phyloP scores from a whole-genome alignment of 2,888 invertebrate genomes.

The Hedya salicella region DNA sequence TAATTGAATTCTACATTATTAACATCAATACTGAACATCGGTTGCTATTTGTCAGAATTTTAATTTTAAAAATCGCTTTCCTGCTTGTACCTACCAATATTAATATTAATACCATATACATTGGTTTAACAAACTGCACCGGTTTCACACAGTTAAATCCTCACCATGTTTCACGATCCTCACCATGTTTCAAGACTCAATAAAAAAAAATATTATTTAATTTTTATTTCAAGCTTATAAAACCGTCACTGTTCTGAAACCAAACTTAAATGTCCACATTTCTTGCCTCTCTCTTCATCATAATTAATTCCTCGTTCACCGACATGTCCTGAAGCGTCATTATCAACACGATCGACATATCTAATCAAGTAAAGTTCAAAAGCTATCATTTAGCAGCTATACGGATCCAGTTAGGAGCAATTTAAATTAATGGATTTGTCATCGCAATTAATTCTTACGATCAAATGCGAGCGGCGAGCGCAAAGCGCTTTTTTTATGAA shows the following conservation, averaged over 20 bases:
- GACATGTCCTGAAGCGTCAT: neutral
- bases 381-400: conserved; percentile 42
- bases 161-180: neutral
- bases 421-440: conserved; percentile 83
- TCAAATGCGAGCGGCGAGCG: conserved; percentile 81
- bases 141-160: too few relatives aligned
- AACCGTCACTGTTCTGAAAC: neutral
- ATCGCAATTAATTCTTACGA: conserved; percentile 84
- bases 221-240: too few relatives aligned
- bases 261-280: neutral
- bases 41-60: neutral
- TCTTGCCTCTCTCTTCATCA: neutral
- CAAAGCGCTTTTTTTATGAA: conserved; percentile 75
- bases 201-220: too few relatives aligned
- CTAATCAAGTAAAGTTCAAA: conserved; percentile 48
- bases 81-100: too few relatives aligned
- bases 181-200: too few relatives aligned
- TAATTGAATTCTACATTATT: neutral
- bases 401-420: conserved; percentile 70
- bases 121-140: too few relatives aligned
- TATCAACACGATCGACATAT: conserved; percentile 6
- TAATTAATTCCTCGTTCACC: neutral
- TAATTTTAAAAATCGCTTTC: too few relatives aligned
- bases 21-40: neutral
- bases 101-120: too few relatives aligned